A percentile compares a stretch with the other conserved stretches of the same genome.
Conservation (phyloP, 2,888 invertebrate genomes). For the Eretmocerus hayati region DNA sequence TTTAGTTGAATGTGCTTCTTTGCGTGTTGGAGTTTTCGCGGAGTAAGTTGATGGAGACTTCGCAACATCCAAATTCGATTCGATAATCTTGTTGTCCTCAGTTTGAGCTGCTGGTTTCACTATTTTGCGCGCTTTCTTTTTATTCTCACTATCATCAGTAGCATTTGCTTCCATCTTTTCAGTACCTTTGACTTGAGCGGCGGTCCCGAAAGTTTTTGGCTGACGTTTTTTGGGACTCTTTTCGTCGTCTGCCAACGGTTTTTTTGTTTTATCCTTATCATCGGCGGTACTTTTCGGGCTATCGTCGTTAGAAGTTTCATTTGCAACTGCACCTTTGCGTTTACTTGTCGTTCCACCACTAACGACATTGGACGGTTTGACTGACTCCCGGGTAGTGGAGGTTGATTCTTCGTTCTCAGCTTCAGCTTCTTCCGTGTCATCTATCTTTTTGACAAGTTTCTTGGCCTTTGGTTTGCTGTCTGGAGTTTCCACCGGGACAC, state of each 20-base stretch:
- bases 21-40: conserved; percentile 45
- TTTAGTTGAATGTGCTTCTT: background rate
- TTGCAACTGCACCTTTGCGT: conserved; percentile 3
- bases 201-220: conserved; percentile 9
- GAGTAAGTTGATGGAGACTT: conserved; percentile 49
- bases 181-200: background rate
- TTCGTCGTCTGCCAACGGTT: conserved; percentile 35
- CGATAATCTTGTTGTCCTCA: conserved; percentile 10
- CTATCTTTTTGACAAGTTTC: conserved; percentile 28
- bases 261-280: conserved; percentile 39
- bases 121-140: conserved; percentile 34
- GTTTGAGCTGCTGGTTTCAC: conserved; percentile 33
- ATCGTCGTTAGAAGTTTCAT: background rate
- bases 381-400: background rate
- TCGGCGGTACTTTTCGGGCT: conserved; percentile 21
- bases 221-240: conserved; percentile 43
- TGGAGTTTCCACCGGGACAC: conserved; percentile 1
- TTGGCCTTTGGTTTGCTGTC: conserved; percentile 34
- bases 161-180: conserved; percentile 2
- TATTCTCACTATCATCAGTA: conserved; percentile 21
- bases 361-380: conserved; percentile 9
- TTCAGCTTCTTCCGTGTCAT: conserved; percentile 19
- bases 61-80: conserved; percentile 2
- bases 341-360: conserved; percentile 7
- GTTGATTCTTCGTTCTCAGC: conserved; percentile 13